Percentiles rank a stretch among this genome's conserved stretches.
phyloP scores from a whole-genome alignment of 2,113 vertebrate species.

The Brienomyrus longianalis region DNA sequence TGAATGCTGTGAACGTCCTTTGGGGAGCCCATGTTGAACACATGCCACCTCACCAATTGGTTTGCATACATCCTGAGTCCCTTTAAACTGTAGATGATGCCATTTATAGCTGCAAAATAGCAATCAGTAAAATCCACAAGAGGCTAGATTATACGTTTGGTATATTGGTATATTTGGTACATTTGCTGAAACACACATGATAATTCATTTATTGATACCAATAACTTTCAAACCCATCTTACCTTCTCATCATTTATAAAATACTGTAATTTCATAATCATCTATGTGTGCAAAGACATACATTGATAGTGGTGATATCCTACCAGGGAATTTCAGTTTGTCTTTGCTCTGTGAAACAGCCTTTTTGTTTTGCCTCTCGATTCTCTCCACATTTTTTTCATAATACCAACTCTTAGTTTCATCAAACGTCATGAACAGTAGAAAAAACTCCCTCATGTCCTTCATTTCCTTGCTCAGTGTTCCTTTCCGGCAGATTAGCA shows the following conservation, averaged over 20 bases:
- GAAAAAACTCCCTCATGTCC: slow-evolving; percentile 66
- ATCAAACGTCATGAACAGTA: slow-evolving; percentile 92
- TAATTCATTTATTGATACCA: not conserved
- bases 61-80: slow-evolving; percentile 83
- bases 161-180: too few relatives aligned
- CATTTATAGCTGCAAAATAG: slow-evolving; percentile 79
- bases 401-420: slow-evolving; percentile 95
- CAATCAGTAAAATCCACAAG: not conserved
- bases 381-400: slow-evolving; percentile 50
- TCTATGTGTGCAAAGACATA: not conserved
- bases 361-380: slow-evolving; percentile 44
- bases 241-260: not conserved
- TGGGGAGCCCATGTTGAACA: slow-evolving; percentile 83
- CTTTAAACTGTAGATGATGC: slow-evolving; percentile 74
- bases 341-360: slow-evolving; percentile 41
- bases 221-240: not conserved
- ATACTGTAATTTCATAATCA: not conserved
- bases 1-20: slow-evolving; percentile 80
- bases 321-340: slow-evolving; percentile 77
- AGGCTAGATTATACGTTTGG: not conserved
- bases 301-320: not conserved
- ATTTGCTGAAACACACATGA: not conserved
- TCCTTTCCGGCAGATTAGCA: slow-evolving; percentile 78
- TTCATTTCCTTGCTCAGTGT: slow-evolving; percentile 48
- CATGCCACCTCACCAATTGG: slow-evolving; percentile 73